A percentile compares a stretch with the other conserved stretches of the same genome.
These are phyloP conservation scores for Rhopalosiphum padi DNA, from an alignment of 1,140 invertebrate genomes.

Conservation along the genomic window DNA sequence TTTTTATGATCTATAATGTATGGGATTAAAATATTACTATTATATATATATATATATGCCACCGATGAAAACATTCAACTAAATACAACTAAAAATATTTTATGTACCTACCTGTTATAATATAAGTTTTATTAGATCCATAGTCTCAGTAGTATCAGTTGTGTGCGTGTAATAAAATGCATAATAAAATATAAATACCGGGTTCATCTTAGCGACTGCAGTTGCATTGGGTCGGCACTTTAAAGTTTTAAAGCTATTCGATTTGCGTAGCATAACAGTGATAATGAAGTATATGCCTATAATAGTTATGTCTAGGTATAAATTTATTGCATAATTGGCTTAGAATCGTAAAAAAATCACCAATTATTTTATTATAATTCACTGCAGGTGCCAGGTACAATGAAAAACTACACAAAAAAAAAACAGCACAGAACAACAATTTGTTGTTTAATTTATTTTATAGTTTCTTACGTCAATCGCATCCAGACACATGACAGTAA, in stretches of 20 bases:
- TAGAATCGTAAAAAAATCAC: slow-evolving; percentile 11
- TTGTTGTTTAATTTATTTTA: slow-evolving; percentile 32
- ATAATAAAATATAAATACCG: slow-evolving; percentile 2
- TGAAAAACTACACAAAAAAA: not conserved
- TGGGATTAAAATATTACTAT: not conserved
- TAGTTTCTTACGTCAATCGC: not conserved
- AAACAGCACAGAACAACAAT: not conserved
- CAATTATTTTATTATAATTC: not conserved
- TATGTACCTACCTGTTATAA: not conserved
- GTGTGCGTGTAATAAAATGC: not conserved
- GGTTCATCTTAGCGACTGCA: not conserved
- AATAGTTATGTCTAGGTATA: not conserved
- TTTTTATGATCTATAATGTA: not conserved
- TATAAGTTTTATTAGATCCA: not conserved
- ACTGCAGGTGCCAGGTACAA: not conserved
- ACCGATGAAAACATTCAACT: not conserved
- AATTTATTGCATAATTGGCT: not conserved
- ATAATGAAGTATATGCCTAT: not conserved
- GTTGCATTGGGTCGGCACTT: not conserved
- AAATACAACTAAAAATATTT: not conserved
- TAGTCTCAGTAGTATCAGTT: not conserved
- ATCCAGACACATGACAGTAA: slow-evolving; percentile 19
- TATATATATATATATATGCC: too few relatives aligned
- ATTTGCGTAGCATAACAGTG: not conserved
- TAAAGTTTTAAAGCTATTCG: not conserved